These are phyloP conservation scores for Tauraco hartlaubi DNA, from an alignment of 2,797 vertebrate species.

Conservation along the genomic window DNA sequence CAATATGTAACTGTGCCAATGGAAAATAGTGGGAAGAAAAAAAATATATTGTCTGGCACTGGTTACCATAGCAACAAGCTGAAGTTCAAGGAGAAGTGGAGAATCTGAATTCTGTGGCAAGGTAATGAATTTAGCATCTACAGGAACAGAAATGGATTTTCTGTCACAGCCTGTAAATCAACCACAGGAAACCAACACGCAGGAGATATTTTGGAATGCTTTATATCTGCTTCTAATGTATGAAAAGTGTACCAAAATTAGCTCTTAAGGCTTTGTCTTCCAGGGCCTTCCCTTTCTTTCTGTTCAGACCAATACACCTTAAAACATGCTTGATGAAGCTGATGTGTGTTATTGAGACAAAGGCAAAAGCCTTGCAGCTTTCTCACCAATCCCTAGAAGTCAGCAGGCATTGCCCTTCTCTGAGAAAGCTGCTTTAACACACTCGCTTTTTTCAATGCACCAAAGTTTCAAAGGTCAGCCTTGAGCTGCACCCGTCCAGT, in stretches of 20 bases:
- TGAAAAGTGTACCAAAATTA: constrained; percentile 46
- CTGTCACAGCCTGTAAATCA: constrained; percentile 80
- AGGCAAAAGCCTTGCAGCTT: not conserved
- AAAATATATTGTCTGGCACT: constrained; percentile 62
- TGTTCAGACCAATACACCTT: not conserved
- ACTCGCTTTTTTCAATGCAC: not conserved
- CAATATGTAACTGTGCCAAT: constrained; percentile 51
- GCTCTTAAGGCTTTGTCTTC: constrained; percentile 17
- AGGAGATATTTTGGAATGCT: constrained; percentile 67
- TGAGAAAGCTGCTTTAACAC: not conserved
- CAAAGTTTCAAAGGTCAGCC: not conserved
- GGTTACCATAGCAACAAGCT: constrained; percentile 79
- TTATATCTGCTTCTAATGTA: constrained; percentile 59
- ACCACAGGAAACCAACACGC: constrained; percentile 69
- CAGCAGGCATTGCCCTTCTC: not conserved
- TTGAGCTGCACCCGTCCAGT: rapidly evolving
- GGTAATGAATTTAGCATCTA: constrained; percentile 85
- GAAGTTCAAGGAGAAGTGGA: constrained; percentile 78
- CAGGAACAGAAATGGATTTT: constrained; percentile 83
- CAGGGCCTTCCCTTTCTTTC: not conserved
- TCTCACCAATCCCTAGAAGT: not conserved
- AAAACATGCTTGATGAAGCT: not conserved
- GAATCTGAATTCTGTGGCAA: constrained; percentile 79
- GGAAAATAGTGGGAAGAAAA: constrained; percentile 60
- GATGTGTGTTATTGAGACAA: not conserved